Evolutionary conservation across 2,113 vertebrate species (phyloP), one percentile per base, ranked within the genome.

Genomic region (Oncorhynchus nerka): DNA sequence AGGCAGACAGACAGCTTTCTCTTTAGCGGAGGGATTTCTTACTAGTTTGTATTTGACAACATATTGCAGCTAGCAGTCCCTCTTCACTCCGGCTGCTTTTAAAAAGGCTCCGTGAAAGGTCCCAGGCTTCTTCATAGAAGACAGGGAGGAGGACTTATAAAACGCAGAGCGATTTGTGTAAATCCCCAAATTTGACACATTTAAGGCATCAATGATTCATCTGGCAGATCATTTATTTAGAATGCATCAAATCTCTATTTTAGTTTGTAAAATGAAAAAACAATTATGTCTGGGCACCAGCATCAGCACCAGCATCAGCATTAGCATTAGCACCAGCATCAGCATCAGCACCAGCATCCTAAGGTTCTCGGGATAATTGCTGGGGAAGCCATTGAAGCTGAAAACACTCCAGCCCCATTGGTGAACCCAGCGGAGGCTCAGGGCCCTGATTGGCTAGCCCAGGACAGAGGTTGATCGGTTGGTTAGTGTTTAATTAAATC

Each of bases 341-440:
- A n/a, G n/a, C n/a, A n/a, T n/a, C n/a, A n/a, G n/a, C n/a, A 62
- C 75, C 78, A 77, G 84, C 86, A 84, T 24, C 22, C 6, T 64
- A 15, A 22, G 1, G 62, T 48, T 72, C 75, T 68, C n/a, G 67
- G 24, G 34, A 74, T 12, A 39, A 68, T 57, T 68, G 28, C 62
- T 5, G 74, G 73, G n/a, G 39, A 67, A 77, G 71, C 80, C 85
- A 86, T 85, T 86, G 85, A 76, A 74, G 13, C 12, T 15, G 8
- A 66, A n/a, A 66, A 30, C 3, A 26, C 24, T 16, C 48, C 4
- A 68, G 8, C 11, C 66, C 80, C 84, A 90, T 89, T 89, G 87
- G 84, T 75, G 55, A 28, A 66, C 75, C 81, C 73, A 68, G 73
- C 68, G 70, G 85, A 83, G 88, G 86, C 83, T 91, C 87, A 86